Evolutionary conservation across 2,888 invertebrate genomes (phyloP).

Genomic region (Pyrocoelia pectoralis): DNA sequence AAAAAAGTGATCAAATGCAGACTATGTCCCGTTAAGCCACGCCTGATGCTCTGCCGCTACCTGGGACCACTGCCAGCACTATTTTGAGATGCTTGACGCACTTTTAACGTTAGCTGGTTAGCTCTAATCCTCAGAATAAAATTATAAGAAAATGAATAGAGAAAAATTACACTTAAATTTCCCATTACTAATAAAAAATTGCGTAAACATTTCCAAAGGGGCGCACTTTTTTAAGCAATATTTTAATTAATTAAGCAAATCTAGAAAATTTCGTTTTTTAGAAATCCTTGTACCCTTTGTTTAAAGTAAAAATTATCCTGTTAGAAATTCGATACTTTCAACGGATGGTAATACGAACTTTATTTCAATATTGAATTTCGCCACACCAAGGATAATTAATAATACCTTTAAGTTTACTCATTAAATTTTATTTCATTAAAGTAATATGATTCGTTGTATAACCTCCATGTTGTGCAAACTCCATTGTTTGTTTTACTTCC

Average conservation of each 20-base stretch:
- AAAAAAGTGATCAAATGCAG: slow-evolving; percentile 22
- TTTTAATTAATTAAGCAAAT: no score
- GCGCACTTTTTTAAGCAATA: no score
- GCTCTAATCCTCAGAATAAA: slow-evolving; percentile 27
- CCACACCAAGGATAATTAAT: slow-evolving; percentile 18
- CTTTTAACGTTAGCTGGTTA: slow-evolving; percentile 45
- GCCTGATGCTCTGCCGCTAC: slow-evolving; percentile 37
- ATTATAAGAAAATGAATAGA: slow-evolving; percentile 5
- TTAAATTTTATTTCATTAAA: slow-evolving; percentile 6
- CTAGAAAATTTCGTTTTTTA: no score
- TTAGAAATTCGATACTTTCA: slow-evolving; percentile 1
- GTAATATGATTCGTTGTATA: slow-evolving; percentile 1
- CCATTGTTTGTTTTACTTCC: background rate
- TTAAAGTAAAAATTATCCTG: background rate
- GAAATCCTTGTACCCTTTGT: no score
- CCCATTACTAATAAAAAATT: no score
- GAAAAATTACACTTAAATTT: background rate
- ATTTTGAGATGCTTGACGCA: slow-evolving; percentile 51
- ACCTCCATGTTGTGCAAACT: slow-evolving; percentile 2
- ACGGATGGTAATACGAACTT: slow-evolving; percentile 16
- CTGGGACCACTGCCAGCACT: slow-evolving; percentile 48
- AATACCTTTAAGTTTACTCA: slow-evolving; percentile 8
- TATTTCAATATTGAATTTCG: slow-evolving; percentile 13
- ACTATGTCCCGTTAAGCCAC: slow-evolving; percentile 40
- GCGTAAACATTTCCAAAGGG: no score